A percentile compares a stretch with the other conserved stretches of the same genome.
Evolutionary conservation across 2,888 invertebrate species (phyloP).

Genomic region (Phalera bucephala): DNA sequence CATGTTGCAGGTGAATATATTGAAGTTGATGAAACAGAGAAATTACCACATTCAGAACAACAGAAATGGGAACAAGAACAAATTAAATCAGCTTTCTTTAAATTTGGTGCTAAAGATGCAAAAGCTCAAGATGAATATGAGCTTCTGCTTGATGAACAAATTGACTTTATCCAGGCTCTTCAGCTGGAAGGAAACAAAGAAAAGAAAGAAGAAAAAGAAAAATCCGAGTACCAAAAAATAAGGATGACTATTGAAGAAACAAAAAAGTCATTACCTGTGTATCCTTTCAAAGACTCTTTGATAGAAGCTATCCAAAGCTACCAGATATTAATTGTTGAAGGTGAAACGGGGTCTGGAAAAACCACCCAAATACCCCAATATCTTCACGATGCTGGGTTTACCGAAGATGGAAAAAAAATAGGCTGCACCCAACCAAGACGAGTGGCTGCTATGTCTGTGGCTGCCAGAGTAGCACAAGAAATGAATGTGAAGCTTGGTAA

Average conservation of each 20-base stretch:
- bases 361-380: conserved; percentile 99
- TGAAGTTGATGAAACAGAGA: conserved; percentile 94
- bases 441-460: conserved; percentile 99
- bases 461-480: conserved; percentile 98
- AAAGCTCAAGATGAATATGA: conserved; percentile 92
- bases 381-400: conserved; percentile 96
- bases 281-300: conserved; percentile 93
- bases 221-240: conserved; percentile 86
- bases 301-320: conserved; percentile 95
- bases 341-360: conserved; percentile 99
- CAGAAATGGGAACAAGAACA: conserved; percentile 99
- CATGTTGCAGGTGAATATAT: conserved; percentile 87
- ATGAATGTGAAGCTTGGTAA: conserved; percentile 98
- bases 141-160: conserved; percentile 96
- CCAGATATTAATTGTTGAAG: conserved; percentile 97
- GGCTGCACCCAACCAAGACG: conserved; percentile 98
- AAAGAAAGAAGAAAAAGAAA: conserved; percentile 83
- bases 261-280: conserved; percentile 96
- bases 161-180: conserved; percentile 97
- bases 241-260: conserved; percentile 95
- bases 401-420: conserved; percentile 92
- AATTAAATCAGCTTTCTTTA: conserved; percentile 95
- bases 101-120: conserved; percentile 96
- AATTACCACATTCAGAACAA: conserved; percentile 91
- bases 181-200: conserved; percentile 88